Evolutionary conservation across 1,140 invertebrate species (phyloP), one percentile per base, ranked within the genome.

Genomic region (Geopemphigus sp.): DNA sequence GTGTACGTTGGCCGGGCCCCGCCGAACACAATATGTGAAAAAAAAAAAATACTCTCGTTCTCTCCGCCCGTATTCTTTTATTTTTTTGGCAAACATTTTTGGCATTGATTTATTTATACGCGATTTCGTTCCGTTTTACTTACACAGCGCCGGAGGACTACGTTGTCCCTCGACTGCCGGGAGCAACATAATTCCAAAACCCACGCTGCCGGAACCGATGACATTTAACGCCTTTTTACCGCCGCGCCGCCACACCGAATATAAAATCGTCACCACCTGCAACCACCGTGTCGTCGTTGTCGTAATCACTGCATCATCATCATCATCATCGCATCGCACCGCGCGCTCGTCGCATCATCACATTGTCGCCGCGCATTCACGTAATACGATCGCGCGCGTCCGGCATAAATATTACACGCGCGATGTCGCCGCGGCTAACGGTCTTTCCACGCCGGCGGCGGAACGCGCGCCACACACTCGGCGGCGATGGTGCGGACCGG

Each of bases 51-150:
- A 66, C 73, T 61, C 57, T 61, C 73, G 73, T 61, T 61, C 57
- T 76, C 22, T 61, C 24, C 57, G 17, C n/a, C n/a, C n/a, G 39
- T 78, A 39, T 24, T 8, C 63, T 45, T 32, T 78, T 78, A 24
- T 78, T 61, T 63, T 78, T 78, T 78, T 78, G 74, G 74, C 74
- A 78, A 78, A 61, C 57, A 78, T 78, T 63, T 78, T 78, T 78
- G 74, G 74, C 74, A 78, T 78, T 78, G 74, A 78, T 78, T 78
- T 78, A 78, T 78, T 78, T 78, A 78, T 78, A 78, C 73, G 29
- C 57, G 8, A 53, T 50, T 50, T 22, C 45, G 39, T 78, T 63
- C n/a, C 56, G 32, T 63, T 78, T 53, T 78, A 78, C 74, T 78
- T 78, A 78, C 74, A 78, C 57, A 78, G 74, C 74, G 57, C 74